phyloP scores from a whole-genome alignment of 2,113 vertebrate species.

The Etheostoma cragini region DNA sequence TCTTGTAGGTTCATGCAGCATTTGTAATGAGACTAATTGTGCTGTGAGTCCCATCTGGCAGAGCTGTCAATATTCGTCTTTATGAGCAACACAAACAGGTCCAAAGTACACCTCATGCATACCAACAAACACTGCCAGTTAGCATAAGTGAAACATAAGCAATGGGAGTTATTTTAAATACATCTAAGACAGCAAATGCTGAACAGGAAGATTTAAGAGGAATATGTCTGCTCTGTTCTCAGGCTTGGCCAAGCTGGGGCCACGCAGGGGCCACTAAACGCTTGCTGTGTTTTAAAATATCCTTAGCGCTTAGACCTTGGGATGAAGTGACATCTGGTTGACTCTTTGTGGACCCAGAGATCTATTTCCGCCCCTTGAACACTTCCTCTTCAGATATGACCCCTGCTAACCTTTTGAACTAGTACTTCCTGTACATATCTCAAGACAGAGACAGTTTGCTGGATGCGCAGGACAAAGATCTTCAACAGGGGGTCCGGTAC shows the following conservation, averaged over 20 bases:
- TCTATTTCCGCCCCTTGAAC: constrained; percentile 11
- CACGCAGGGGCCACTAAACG: not conserved
- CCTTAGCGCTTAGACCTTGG: not conserved
- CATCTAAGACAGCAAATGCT: not conserved
- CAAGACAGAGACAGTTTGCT: not conserved
- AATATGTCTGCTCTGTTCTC: not conserved
- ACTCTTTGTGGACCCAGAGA: constrained; percentile 14
- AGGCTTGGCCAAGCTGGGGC: not conserved
- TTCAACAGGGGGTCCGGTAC: no score
- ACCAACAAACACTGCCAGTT: constrained; percentile 18
- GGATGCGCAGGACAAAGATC: not conserved
- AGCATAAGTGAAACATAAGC: not conserved
- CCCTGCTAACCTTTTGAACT: constrained; percentile 29
- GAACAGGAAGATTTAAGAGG: not conserved
- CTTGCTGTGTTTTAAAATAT: constrained; percentile 12
- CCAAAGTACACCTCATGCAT: constrained; percentile 22
- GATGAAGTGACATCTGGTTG: constrained; percentile 17
- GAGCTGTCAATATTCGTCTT: constrained; percentile 53
- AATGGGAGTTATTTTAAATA: not conserved
- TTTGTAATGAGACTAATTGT: constrained; percentile 49
- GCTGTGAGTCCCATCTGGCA: constrained; percentile 48
- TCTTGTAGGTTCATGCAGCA: constrained; percentile 38
- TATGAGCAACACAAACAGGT: constrained; percentile 42
- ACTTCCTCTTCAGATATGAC: constrained; percentile 40
- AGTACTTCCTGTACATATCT: constrained; percentile 20